phyloP scores from a whole-genome alignment of 2,888 invertebrate species.

The Lasioglossum vierecki region DNA sequence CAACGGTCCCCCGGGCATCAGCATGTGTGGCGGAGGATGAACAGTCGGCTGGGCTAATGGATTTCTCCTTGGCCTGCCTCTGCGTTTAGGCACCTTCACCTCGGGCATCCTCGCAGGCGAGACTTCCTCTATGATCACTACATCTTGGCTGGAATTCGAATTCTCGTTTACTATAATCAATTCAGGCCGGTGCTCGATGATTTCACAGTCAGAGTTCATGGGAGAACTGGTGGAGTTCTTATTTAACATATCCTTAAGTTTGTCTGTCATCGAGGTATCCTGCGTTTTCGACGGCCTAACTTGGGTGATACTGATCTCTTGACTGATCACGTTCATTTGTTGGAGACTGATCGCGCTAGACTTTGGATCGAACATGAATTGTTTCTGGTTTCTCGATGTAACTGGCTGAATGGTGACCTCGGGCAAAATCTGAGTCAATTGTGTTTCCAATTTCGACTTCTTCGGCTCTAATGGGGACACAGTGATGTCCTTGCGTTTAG shows the following conservation, averaged over 20 bases:
- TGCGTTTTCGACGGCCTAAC: slow-evolving; percentile 68
- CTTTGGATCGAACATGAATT: slow-evolving; percentile 72
- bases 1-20: slow-evolving; percentile 75
- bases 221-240: slow-evolving; percentile 72
- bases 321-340: slow-evolving; percentile 80
- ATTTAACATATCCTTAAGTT: slow-evolving; percentile 74
- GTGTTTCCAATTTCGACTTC: slow-evolving; percentile 78
- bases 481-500: slow-evolving; percentile 79
- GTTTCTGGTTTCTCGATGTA: slow-evolving; percentile 70
- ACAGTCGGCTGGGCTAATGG: slow-evolving; percentile 58
- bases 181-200: slow-evolving; percentile 82
- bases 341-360: slow-evolving; percentile 74
- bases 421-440: slow-evolving; percentile 79
- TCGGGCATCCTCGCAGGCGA: slow-evolving; percentile 73
- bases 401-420: slow-evolving; percentile 82
- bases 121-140: slow-evolving; percentile 83
- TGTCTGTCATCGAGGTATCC: slow-evolving; percentile 75
- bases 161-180: slow-evolving; percentile 82
- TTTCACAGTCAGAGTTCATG: slow-evolving; percentile 79
- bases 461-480: slow-evolving; percentile 79
- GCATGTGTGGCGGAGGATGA: slow-evolving; percentile 50
- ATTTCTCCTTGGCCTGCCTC: slow-evolving; percentile 81
- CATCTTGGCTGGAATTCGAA: slow-evolving; percentile 83
- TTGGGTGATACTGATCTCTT: slow-evolving; percentile 82
- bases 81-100: slow-evolving; percentile 78